Percentiles rank a stretch among this genome's conserved stretches.
These are phyloP conservation scores for Blastobasis lacticolella DNA, from an alignment of 2,888 invertebrate species.

Conservation along the genomic window DNA sequence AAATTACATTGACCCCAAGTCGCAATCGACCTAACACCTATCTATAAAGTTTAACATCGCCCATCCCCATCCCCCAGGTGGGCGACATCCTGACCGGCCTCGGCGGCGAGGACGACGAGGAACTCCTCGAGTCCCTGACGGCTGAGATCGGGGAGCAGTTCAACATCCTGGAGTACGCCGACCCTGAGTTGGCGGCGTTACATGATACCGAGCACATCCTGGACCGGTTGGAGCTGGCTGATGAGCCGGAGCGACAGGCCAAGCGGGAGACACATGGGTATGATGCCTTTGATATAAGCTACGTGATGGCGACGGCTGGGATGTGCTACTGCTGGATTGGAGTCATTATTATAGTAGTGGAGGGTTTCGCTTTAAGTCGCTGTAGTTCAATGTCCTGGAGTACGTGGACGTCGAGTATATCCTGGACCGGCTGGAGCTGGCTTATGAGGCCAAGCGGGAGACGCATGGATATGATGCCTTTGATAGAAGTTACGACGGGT, in stretches of 20 bases:
- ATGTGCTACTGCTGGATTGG: too few relatives aligned
- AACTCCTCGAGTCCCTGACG: slow-evolving; percentile 79
- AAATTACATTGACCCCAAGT: too few relatives aligned
- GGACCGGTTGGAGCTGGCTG: slow-evolving; percentile 88
- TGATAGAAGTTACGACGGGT: too few relatives aligned
- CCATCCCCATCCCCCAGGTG: slow-evolving; percentile 48
- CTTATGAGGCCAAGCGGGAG: too few relatives aligned
- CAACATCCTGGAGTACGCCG: slow-evolving; percentile 95
- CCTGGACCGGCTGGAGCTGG: too few relatives aligned
- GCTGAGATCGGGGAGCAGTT: slow-evolving; percentile 96
- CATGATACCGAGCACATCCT: slow-evolving; percentile 89
- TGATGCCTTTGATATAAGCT: not conserved
- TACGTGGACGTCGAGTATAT: too few relatives aligned
- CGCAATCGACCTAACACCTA: too few relatives aligned
- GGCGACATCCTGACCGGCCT: slow-evolving; percentile 87
- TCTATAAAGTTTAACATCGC: too few relatives aligned
- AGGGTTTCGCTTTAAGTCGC: too few relatives aligned
- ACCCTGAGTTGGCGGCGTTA: slow-evolving; percentile 91
- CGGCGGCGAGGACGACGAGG: slow-evolving; percentile 91
- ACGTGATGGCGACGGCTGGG: too few relatives aligned
- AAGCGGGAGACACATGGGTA: slow-evolving; percentile 36
- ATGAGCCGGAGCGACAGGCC: slow-evolving; percentile 79
- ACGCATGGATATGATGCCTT: not conserved
- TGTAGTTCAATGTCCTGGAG: too few relatives aligned
- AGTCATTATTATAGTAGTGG: too few relatives aligned